A percentile compares a stretch with the other conserved stretches of the same genome.
Evolutionary conservation across 2,888 invertebrate species (phyloP).

Genomic region (Aspidiotus destructor): DNA sequence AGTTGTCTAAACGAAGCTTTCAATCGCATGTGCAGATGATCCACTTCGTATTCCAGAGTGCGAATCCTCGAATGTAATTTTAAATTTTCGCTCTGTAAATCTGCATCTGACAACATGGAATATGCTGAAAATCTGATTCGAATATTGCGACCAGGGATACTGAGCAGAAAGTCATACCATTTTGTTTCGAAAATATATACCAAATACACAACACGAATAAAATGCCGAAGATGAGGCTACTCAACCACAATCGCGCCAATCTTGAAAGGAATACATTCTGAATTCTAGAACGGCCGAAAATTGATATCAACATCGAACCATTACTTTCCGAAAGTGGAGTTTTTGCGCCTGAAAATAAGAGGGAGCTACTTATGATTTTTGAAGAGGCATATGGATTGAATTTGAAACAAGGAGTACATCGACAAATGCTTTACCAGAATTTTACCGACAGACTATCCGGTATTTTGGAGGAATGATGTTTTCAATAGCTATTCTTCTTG

Average conservation of each 20-base stretch:
- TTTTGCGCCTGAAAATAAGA: no score
- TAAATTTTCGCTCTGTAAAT: background rate
- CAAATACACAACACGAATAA: slow-evolving; percentile 38
- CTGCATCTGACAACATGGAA: background rate
- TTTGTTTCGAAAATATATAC: slow-evolving; percentile 34
- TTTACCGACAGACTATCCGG: no score
- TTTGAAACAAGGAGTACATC: no score
- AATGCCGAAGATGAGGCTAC: slow-evolving; percentile 40
- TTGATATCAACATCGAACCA: no score
- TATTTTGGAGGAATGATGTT: no score
- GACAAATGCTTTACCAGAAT: no score
- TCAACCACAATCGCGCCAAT: slow-evolving; percentile 41
- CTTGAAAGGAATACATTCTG: slow-evolving; percentile 37
- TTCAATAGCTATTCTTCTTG: no score
- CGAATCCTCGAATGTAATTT: slow-evolving; percentile 1
- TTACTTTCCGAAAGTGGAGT: no score
- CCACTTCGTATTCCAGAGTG: background rate
- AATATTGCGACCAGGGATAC: no score
- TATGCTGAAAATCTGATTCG: no score
- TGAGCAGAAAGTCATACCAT: background rate
- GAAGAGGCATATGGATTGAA: no score
- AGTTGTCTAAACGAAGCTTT: slow-evolving; percentile 2
- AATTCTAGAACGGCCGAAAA: slow-evolving; percentile 25
- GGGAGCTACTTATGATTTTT: no score
- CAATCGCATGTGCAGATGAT: background rate